Evolutionary conservation across 2,888 invertebrate genomes (phyloP).

Genomic region (Harpagoxenus sublaevis): DNA sequence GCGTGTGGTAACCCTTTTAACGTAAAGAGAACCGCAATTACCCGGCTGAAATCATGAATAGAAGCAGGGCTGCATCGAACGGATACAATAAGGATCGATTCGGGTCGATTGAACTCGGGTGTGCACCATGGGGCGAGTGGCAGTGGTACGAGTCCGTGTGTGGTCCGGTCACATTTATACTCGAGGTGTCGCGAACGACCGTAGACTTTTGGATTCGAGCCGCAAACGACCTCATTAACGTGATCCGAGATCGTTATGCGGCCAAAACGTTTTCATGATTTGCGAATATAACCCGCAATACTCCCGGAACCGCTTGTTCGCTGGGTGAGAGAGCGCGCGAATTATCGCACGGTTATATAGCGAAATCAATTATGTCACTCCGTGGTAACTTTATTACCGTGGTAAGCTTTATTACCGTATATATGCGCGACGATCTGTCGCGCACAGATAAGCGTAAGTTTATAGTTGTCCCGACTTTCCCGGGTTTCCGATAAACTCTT

Average conservation of each 20-base stretch:
- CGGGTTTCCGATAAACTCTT: not conserved
- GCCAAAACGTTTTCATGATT: constrained; percentile 11
- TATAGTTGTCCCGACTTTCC: not conserved
- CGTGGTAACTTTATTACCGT: no score
- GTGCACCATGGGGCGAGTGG: not conserved
- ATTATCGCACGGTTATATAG: not conserved
- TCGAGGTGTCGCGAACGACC: not conserved
- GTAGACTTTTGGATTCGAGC: not conserved
- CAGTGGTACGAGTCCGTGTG: not conserved
- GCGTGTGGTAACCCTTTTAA: constrained; percentile 29
- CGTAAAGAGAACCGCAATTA: constrained; percentile 34
- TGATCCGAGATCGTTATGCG: constrained; percentile 43
- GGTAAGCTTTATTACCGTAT: not conserved
- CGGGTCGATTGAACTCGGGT: constrained; percentile 53
- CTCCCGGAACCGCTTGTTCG: not conserved
- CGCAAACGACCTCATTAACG: constrained; percentile 61
- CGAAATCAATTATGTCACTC: constrained; percentile 30
- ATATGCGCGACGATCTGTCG: constrained; percentile 10
- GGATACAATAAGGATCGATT: constrained; percentile 61
- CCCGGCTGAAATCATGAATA: constrained; percentile 38
- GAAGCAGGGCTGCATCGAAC: constrained; percentile 2
- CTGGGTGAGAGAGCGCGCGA: not conserved
- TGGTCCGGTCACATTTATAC: constrained; percentile 17
- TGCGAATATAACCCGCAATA: constrained; percentile 25
- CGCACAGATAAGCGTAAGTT: not conserved